Evolutionary conservation across 2,113 vertebrate genomes (phyloP).

Genomic region (Clupea harengus): DNA sequence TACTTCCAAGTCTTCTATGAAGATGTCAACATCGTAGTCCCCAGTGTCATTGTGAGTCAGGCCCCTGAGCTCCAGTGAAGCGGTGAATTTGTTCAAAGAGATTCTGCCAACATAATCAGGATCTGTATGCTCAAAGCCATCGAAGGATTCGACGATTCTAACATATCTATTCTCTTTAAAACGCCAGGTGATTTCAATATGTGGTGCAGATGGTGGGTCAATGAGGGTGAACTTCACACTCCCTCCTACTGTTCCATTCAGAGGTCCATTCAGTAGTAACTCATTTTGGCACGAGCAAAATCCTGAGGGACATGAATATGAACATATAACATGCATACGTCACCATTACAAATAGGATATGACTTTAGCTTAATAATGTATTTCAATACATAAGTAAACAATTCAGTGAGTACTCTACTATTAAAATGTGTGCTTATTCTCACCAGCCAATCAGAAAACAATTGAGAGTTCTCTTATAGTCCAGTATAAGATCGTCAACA

Average conservation of each 20-base stretch:
- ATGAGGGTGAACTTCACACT: conserved; percentile 53
- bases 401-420: no score
- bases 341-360: no score
- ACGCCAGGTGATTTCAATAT: conserved; percentile 56
- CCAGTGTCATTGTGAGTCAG: conserved; percentile 46
- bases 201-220: neutral
- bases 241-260: neutral
- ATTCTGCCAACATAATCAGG: conserved; percentile 41
- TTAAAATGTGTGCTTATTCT: no score
- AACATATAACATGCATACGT: no score
- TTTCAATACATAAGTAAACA: no score
- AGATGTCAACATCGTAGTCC: no score
- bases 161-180: conserved; percentile 39
- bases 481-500: no score
- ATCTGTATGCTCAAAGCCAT: neutral
- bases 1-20: no score
- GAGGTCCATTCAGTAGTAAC: conserved; percentile 18
- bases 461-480: no score
- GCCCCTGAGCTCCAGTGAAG: conserved; percentile 57
- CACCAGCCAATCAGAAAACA: no score
- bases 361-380: no score
- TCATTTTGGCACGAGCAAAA: conserved; percentile 40
- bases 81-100: conserved; percentile 52
- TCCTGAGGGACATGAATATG: conserved; percentile 18
- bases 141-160: conserved; percentile 1